Evolutionary conservation across 1,140 invertebrate genomes (phyloP), one percentile per base, ranked within the genome.

Genomic region (Nomia melanderi): DNA sequence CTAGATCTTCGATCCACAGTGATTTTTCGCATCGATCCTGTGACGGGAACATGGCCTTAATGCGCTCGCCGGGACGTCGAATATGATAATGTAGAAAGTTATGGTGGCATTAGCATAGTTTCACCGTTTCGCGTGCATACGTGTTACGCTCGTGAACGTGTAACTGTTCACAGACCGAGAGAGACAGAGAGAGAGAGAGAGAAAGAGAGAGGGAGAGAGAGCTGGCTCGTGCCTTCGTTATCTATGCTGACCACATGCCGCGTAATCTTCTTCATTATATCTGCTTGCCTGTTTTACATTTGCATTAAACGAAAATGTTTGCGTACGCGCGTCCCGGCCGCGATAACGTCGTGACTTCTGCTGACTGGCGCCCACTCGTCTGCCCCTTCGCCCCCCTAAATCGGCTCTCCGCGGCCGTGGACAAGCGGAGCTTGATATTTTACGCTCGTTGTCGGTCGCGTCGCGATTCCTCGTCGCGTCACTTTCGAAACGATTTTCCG

Each of bases 191-290:
- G n/a, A n/a, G n/a, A n/a, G n/a, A n/a, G n/a, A n/a, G n/a, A n/a
- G n/a, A n/a, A n/a, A n/a, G n/a, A n/a, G n/a, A n/a, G n/a, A n/a
- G n/a, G n/a, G n/a, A n/a, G n/a, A 60, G 64, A 66, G 64, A n/a
- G 56, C 73, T 65, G 60, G 72, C 78, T 82, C 78, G 77, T 81
- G 63, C 77, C 82, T 85, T 89, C 87, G 88, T 90, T 90, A 91
- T 91, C 89, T 90, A 86, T 89, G 88, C 89, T 90, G 88, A 89
- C 89, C 90, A 86, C 88, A 91, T 90, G 90, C 88, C 82, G 85
- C 87, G 88, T 90, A 91, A 91, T 90, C 89, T 90, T 90, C 89
- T 88, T 90, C 88, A 89, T 90, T 91, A 91, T 90, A 88, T 89
- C 86, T 88, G 72, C 75, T 79, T 69, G 81, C 69, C 87, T 86